These are phyloP conservation scores for Stenopsyche tienmushanensis DNA, from an alignment of 1,140 invertebrate genomes.

Conservation along the genomic window DNA sequence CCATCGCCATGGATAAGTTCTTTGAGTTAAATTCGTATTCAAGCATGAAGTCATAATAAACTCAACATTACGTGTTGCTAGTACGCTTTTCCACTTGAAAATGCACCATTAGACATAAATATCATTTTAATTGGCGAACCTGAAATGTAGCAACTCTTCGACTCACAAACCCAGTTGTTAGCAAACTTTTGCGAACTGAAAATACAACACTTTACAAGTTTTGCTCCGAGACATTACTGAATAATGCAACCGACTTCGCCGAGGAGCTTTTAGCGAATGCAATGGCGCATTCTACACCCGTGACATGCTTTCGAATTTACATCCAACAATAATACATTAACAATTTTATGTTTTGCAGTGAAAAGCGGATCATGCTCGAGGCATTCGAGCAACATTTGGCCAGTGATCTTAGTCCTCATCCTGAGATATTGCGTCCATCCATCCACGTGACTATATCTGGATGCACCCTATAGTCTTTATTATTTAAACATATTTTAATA, in stretches of 20 bases:
- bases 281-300: neutral
- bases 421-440: neutral
- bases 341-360: neutral
- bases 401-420: neutral
- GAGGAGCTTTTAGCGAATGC: neutral
- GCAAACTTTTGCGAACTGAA: constrained; percentile 1
- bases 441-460: neutral
- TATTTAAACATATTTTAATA: too few species aligned
- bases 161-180: neutral
- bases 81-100: too few species aligned
- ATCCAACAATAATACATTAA: too few species aligned
- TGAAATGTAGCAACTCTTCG: too few species aligned
- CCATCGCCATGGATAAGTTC: too few species aligned
- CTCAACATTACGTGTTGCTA: too few species aligned
- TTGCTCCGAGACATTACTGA: neutral
- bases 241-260: constrained; percentile 3
- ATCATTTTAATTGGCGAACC: too few species aligned
- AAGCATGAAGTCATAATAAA: too few species aligned
- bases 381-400: neutral
- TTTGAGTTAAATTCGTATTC: too few species aligned
- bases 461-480: too few species aligned
- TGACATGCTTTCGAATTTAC: neutral
- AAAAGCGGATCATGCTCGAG: neutral
- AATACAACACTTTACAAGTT: constrained; percentile 15
- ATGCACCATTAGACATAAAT: too few species aligned